Base-by-base conservation (phyloP, 2,113 vertebrate genomes). In the Platichthys stellatus region DNA sequence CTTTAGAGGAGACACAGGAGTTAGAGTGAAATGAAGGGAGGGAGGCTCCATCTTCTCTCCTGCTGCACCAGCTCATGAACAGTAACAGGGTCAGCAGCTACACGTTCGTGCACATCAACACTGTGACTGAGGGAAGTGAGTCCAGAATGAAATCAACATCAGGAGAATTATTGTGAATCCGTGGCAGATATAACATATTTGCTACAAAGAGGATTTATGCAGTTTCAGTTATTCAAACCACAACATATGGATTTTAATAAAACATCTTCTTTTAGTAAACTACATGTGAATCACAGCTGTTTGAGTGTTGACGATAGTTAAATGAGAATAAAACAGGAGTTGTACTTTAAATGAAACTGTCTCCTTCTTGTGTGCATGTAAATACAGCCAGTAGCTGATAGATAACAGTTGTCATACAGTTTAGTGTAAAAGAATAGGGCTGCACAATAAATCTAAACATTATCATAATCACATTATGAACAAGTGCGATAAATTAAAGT, bases 21-120 rank as follows among this genome's bases (percentile, higher is more conserved):
- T 28, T 59, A 59, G 10, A 14, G 3, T n/a, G 17, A 1, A 0
- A 24, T 1, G 35, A 38, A 38, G 35, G 14, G 56, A 3, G 0
- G 11, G 6, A 60, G 73, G 26, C 20, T 63, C 43, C 62, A 2
- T 38, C 35, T 38, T 38, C 35, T 38, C 12, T 28, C 24, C 54
- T 63, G 45, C 53, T 18, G 20, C 28, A 31, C 1, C 28, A 31
- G 28, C 26, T 77, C 45, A 70, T 3, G 23, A 0, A 53, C 12
- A 43, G 5, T 14, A 61, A 63, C 57, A 20, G 38, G 17, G 15
- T 14, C 10, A 54, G 26, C 69, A 45, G 28, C 24, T 15, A 59
- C n/a, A 4, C 66, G 69, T 45, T 67, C 69, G 45, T 14, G 51
- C 71, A 82, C 75, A 65, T 26, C 23, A 65, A 67, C 74, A n/a